These are phyloP conservation scores for Orchesellides sinensis DNA, from an alignment of 2,888 invertebrate genomes.

Conservation along the genomic window DNA sequence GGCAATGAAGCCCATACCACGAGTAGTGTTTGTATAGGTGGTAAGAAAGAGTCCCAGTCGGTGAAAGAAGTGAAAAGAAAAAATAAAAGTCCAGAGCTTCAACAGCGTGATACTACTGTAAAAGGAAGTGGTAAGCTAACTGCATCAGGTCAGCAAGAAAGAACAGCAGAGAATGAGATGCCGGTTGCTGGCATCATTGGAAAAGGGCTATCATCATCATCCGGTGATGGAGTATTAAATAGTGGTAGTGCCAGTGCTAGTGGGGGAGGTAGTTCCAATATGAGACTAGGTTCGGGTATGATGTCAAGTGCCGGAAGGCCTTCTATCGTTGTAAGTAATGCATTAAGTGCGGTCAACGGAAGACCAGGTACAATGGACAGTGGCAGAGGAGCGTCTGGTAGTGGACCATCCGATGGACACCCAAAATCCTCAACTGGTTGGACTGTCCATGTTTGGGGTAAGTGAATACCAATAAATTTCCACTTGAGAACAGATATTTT, in stretches of 20 bases:
- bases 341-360: conserved; percentile 18
- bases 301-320: conserved; percentile 43
- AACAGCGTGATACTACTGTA: neutral
- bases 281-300: conserved; percentile 18
- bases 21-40: too few relatives aligned
- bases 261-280: neutral
- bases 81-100: conserved; percentile 1
- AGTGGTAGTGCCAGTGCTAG: conserved; percentile 8
- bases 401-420: conserved; percentile 76
- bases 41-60: too few relatives aligned
- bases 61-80: too few relatives aligned
- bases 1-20: too few relatives aligned
- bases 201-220: conserved; percentile 22
- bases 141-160: conserved; percentile 18
- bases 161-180: conserved; percentile 50
- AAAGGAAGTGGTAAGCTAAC: conserved; percentile 12
- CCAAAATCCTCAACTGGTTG: conserved; percentile 80
- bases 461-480: too few relatives aligned
- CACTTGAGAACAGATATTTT: too few relatives aligned
- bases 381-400: conserved; percentile 10
- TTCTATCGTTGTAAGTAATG: conserved; percentile 39
- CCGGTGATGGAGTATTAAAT: conserved; percentile 9
- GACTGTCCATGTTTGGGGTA: conserved; percentile 88
- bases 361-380: neutral
- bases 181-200: conserved; percentile 49